Conservation (phyloP, 2,113 vertebrate genomes). For the Hystrix brachyura region DNA sequence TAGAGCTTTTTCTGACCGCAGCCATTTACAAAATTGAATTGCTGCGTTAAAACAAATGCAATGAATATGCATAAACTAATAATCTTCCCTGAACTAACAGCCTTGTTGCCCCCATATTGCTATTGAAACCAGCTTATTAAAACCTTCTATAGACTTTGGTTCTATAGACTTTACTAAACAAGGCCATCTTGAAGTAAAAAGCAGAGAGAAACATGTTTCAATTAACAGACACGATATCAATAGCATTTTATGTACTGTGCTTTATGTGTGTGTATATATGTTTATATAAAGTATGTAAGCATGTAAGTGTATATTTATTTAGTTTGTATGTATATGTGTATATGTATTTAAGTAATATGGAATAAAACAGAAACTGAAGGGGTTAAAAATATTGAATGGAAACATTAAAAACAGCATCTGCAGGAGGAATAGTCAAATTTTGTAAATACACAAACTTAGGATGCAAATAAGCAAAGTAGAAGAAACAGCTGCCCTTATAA, state of each 20-base stretch:
- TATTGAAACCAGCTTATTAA: slow-evolving; percentile 54
- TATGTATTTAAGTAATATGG: background rate
- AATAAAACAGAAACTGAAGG: background rate
- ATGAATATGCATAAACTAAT: slow-evolving; percentile 70
- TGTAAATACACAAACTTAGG: slow-evolving; percentile 58
- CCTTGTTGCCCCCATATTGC: background rate
- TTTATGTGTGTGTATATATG: background rate
- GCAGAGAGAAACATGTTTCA: slow-evolving; percentile 6
- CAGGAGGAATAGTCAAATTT: slow-evolving; percentile 63
- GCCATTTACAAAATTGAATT: slow-evolving; percentile 61
- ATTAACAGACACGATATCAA: background rate
- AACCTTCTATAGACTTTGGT: background rate
- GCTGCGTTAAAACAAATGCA: slow-evolving; percentile 63
- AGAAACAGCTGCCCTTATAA: slow-evolving; percentile 59
- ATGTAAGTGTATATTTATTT: background rate
- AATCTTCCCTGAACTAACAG: slow-evolving; percentile 57
- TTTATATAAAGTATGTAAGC: background rate
- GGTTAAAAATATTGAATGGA: slow-evolving; percentile 59
- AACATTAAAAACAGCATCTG: slow-evolving; percentile 43
- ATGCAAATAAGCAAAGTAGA: slow-evolving; percentile 69
- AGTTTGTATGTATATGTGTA: background rate
- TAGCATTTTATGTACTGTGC: background rate
- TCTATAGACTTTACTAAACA: background rate
- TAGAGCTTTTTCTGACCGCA: slow-evolving; percentile 43
- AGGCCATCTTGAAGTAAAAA: background rate